A percentile compares a stretch with the other conserved stretches of the same genome.
Evolutionary conservation across 37 sponge, comb jelly and placozoan species (phyloP).

Genomic region (Petrosia ficiformis): DNA sequence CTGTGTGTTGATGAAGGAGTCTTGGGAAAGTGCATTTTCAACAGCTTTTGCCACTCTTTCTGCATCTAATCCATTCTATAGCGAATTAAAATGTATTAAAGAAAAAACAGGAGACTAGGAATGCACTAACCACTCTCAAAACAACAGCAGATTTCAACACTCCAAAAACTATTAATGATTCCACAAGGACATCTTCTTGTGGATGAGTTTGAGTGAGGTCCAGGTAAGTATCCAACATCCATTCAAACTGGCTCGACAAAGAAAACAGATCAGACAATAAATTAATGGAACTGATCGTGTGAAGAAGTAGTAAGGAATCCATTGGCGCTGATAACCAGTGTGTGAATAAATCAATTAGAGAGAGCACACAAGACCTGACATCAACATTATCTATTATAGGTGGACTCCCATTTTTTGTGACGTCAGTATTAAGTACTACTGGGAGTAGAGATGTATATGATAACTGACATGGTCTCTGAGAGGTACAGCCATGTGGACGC

Average conservation of each 20-base stretch:
- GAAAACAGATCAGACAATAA: slow-evolving; percentile 60
- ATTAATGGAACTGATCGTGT: slow-evolving; percentile 22
- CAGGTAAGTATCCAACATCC: slow-evolving; percentile 64
- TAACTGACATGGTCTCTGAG: slow-evolving; percentile 38
- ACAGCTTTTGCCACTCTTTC: slow-evolving; percentile 42
- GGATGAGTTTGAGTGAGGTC: slow-evolving; percentile 32
- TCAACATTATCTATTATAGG: slow-evolving; percentile 42
- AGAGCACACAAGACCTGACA: slow-evolving; percentile 46
- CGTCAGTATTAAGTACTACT: slow-evolving; percentile 24
- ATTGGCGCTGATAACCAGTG: slow-evolving; percentile 56
- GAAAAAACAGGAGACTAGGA: neutral
- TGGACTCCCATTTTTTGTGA: neutral
- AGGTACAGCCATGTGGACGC: slow-evolving; percentile 20
- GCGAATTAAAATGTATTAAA: neutral
- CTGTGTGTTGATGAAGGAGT: slow-evolving; percentile 30
- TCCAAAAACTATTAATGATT: slow-evolving; percentile 30
- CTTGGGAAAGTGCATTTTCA: slow-evolving; percentile 46
- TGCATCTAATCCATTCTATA: slow-evolving; percentile 24
- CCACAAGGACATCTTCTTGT: slow-evolving; percentile 33
- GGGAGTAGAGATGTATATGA: slow-evolving; percentile 57
- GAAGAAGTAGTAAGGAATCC: slow-evolving; percentile 25
- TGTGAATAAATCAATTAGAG: slow-evolving; percentile 53
- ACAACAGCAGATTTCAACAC: slow-evolving; percentile 63
- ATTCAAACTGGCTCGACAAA: slow-evolving; percentile 58
- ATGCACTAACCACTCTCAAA: slow-evolving; percentile 40